phyloP scores from a whole-genome alignment of 2,113 vertebrate species.

The Damaliscus lunatus region DNA sequence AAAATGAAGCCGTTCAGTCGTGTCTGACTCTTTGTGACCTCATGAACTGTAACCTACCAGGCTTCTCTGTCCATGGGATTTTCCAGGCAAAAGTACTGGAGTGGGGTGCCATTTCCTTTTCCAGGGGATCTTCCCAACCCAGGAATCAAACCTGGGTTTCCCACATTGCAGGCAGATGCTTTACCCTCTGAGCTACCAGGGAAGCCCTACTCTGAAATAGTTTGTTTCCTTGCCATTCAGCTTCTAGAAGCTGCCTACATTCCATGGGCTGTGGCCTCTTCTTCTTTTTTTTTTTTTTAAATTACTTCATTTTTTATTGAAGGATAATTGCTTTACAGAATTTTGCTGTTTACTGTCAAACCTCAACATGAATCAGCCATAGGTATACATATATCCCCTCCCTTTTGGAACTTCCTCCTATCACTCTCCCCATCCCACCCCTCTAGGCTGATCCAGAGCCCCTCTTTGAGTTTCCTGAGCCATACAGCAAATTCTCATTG shows the following conservation, averaged over 20 bases:
- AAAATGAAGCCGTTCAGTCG: neutral
- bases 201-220: neutral
- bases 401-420: neutral
- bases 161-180: neutral
- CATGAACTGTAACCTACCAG: neutral
- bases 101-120: neutral
- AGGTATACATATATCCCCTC: neutral
- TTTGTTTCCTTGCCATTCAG: neutral
- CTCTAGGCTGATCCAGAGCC: neutral
- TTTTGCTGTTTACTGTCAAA: neutral
- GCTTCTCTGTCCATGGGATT: neutral
- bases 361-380: neutral
- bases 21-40: neutral
- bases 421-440: neutral
- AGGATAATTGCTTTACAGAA: neutral
- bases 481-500: neutral
- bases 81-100: neutral
- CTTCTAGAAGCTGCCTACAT: neutral
- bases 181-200: neutral
- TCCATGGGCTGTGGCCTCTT: neutral
- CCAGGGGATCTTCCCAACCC: rapidly evolving
- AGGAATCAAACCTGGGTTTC: neutral
- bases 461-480: neutral
- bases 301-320: neutral
- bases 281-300: neutral